Base-by-base conservation (phyloP, 1,140 invertebrate genomes). In the Hormaphis cornu region DNA sequence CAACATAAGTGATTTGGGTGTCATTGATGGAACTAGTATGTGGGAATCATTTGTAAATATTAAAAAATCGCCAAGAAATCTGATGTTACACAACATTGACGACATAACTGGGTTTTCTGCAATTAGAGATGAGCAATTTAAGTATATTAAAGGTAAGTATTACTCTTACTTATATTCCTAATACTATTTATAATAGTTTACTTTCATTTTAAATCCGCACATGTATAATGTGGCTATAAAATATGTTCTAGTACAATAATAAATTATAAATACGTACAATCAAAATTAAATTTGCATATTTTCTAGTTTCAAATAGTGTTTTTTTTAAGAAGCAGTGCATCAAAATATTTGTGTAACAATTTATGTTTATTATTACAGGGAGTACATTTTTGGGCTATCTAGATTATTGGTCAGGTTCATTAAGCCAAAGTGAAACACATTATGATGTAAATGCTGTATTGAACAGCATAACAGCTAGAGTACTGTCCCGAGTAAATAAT, bases 11-110 rank as follows among this genome's bases (percentile, higher is more conserved):
- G 74, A 76, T 14, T 63, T 82, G 6, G 73, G 72, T 0, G 50
- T 79, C 6, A 78, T 90, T 2, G 89, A 93, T 77, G 90, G 90
- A 1, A 77, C 83, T 14, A 80, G 89, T 75, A 78, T 88, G 75
- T 93, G 90, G 90, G 72, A 82, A 5, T 74, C 81, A 6, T 76
- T 92, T 20, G 79, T 79, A 1, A 75, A 81, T 42, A 78, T 81
- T 40, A 72, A 73, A 1, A 71, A 75, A 10, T 82, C 83, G 66
- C 77, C 83, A 6, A 75, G 89, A 74, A 80, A 77, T 0, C 84
- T 89, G 73, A 77, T 92, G 7, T 76, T 93, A 0, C 83, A 90
- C 73, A 87, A 87, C 73, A 88, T 92, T 71, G 89, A 93, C 73
- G 84, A 86, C 18, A 77, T 84, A 6, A 79, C 77, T 54, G 79